Evolutionary conservation across 2,113 vertebrate genomes (phyloP).

Genomic region (Leucopsar rothschildi): DNA sequence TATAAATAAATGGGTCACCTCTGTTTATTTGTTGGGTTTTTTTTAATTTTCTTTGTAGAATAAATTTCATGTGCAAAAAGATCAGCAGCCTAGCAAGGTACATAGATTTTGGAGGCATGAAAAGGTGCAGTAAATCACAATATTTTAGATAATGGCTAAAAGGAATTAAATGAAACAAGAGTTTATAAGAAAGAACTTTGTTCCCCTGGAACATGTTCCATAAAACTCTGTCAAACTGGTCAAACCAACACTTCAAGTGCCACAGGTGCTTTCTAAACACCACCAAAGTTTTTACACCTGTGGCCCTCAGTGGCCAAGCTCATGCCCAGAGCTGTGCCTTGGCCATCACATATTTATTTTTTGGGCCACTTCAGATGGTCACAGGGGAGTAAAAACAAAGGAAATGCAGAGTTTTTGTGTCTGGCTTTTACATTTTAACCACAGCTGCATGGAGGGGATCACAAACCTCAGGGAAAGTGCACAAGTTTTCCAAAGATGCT

Average conservation of each 20-base stretch:
- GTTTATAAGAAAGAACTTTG: not conserved
- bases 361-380: not conserved
- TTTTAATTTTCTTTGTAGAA: not conserved
- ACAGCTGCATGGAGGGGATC: accelerated
- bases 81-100: not conserved
- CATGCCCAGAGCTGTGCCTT: not conserved
- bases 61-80: no score
- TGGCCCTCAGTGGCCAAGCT: not conserved
- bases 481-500: not conserved
- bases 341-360: not conserved
- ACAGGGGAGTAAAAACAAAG: not conserved
- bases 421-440: not conserved
- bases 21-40: not conserved
- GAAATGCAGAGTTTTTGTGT: not conserved
- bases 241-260: not conserved
- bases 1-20: not conserved
- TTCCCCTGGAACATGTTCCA: not conserved
- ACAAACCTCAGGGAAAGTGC: not conserved
- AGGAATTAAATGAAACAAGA: not conserved
- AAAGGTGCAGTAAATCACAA: not conserved
- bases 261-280: not conserved
- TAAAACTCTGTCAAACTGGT: not conserved
- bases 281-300: not conserved
- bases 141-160: not conserved
- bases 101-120: accelerated